A percentile compares a stretch with the other conserved stretches of the same genome.
Evolutionary conservation across 2,888 invertebrate genomes (phyloP).

Genomic region (Napeogenes sylphis): DNA sequence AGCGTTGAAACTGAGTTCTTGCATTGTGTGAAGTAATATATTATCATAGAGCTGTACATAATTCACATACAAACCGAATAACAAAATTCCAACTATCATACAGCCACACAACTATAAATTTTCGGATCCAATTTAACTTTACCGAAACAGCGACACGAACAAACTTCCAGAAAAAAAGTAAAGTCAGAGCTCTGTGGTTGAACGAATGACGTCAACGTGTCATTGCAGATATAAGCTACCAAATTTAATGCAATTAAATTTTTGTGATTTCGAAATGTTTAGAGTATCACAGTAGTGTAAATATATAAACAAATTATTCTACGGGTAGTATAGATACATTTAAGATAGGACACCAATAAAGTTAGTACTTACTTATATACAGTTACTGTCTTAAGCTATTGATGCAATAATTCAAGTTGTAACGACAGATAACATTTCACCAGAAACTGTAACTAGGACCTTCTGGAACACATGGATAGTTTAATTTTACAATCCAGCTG

Average conservation of each 20-base stretch:
- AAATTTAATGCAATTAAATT: neutral
- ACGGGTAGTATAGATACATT: no score
- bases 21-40: neutral
- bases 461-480: no score
- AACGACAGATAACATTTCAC: no score
- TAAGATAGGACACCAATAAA: no score
- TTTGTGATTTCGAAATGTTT: no score
- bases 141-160: slow-evolving; percentile 8
- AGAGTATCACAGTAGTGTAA: no score
- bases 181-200: neutral
- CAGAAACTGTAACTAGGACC: no score
- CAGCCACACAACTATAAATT: slow-evolving; percentile 11
- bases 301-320: no score
- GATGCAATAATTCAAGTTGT: no score
- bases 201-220: slow-evolving; percentile 4
- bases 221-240: neutral
- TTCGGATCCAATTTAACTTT: slow-evolving; percentile 20
- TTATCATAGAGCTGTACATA: slow-evolving; percentile 6
- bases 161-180: slow-evolving; percentile 6
- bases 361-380: no score
- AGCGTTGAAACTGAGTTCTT: neutral
- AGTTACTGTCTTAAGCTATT: no score
- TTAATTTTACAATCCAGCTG: no score
- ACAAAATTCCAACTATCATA: neutral
- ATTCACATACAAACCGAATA: slow-evolving; percentile 1